Percentiles rank a stretch among this genome's conserved stretches.
These are phyloP conservation scores for Melanocharis versteri DNA, from an alignment of 2,113 vertebrate species.

Conservation along the genomic window DNA sequence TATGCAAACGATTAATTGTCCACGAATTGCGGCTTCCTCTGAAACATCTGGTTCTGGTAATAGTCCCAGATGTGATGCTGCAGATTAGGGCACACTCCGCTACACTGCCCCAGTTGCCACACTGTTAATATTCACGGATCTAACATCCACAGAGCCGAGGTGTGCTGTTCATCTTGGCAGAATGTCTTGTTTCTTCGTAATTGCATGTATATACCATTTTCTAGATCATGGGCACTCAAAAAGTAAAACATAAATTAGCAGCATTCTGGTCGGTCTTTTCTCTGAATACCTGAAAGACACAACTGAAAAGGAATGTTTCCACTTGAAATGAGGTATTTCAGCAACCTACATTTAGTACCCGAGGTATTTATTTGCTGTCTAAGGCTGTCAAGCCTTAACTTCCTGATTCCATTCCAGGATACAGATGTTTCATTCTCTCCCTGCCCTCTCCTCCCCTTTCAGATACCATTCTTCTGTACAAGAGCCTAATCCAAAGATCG, in stretches of 20 bases:
- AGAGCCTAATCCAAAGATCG: background rate
- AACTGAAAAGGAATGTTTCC: background rate
- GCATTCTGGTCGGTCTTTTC: background rate
- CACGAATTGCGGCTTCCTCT: background rate
- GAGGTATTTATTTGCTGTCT: background rate
- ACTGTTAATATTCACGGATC: background rate
- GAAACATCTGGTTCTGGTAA: background rate
- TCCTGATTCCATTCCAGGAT: constrained; percentile 46
- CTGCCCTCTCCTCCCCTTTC: constrained; percentile 5
- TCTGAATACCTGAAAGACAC: background rate
- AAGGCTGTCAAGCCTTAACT: constrained; percentile 26
- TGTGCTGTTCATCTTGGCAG: background rate
- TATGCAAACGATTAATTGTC: background rate
- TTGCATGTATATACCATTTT: background rate
- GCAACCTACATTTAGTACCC: background rate
- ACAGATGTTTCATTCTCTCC: constrained; percentile 39
- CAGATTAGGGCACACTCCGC: background rate
- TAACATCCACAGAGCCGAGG: background rate
- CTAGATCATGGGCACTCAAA: background rate
- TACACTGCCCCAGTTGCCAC: background rate
- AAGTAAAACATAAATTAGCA: background rate
- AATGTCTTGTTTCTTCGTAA: background rate
- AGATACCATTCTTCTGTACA: background rate
- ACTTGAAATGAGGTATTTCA: background rate
- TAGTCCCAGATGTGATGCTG: background rate